Evolutionary conservation across 2,113 vertebrate species (phyloP), one percentile per base, ranked within the genome.

Genomic region (Panthera uncia): DNA sequence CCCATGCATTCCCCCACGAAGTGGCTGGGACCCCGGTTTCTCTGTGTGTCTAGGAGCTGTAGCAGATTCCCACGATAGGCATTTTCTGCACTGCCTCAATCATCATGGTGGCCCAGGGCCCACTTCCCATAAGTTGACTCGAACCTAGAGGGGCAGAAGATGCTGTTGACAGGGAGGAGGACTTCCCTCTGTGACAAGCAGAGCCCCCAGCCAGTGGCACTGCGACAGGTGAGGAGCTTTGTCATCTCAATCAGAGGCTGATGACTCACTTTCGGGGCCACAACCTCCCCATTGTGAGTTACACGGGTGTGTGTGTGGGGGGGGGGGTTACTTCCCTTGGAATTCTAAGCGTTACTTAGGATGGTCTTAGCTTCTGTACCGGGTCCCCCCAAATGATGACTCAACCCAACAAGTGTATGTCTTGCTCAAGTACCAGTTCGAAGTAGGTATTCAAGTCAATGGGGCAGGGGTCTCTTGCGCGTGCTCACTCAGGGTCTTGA

Each of bases 1-100:
- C n/a, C 23, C 2, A 5, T 12, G 63, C 7, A 1, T 12, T 2
- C 33, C 23, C 23, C 29, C 41, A 7, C 3, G 14, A 1, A 5
- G n/a, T 7, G 33, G 7, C 18, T 7, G 21, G 79, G 45, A 65
- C 33, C 66, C 50, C 12, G 2, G 55, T 0, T 92, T 29, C 9
- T 45, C 76, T 71, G 13, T 18, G 31, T 52, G 6, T 45, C 79
- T 63, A 68, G 19, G 50, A 93, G 89, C 23, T 41, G 23, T 33
- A 7, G 8, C 65, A 31, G 25, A 82, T 66, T 78, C 33, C 69
- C 65, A 7, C 15, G 61, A 21, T 31, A 29, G 57, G 29, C 18
- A 2, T 21, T 80, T 91, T 88, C 50, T 69, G 33, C 4, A 14
- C 4, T 11, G 5, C 50, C 10, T 55, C 61, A 4, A 14, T 36